Evolutionary conservation across 2,888 invertebrate species (phyloP).

Genomic region (Chironomus tentans): DNA sequence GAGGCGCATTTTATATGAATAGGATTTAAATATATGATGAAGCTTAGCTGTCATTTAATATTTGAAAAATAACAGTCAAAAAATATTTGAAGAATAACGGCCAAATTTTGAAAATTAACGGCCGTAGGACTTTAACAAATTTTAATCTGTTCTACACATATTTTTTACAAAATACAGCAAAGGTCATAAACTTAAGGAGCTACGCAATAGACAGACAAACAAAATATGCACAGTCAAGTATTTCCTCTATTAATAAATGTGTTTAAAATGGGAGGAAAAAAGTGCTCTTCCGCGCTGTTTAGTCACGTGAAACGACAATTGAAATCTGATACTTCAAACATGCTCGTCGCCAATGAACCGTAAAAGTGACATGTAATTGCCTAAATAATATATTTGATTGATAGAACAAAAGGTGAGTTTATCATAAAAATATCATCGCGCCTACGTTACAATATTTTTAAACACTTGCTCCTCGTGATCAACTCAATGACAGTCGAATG

Average conservation of each 20-base stretch:
- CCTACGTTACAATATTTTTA: not conserved
- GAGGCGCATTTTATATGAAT: too few species aligned
- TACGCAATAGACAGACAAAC: not conserved
- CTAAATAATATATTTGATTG: conserved; percentile 3
- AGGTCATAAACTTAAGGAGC: not conserved
- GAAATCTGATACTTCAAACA: not conserved
- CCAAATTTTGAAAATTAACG: too few species aligned
- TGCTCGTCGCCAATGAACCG: not conserved
- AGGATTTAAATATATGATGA: too few species aligned
- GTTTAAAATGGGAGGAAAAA: not conserved
- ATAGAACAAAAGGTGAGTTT: not conserved
- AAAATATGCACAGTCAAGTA: too few species aligned
- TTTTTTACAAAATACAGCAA: too few species aligned
- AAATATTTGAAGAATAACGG: too few species aligned
- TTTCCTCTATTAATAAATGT: too few species aligned
- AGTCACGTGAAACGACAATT: not conserved
- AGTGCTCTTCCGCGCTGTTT: not conserved
- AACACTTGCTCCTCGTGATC: not conserved
- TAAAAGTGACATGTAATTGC: not conserved
- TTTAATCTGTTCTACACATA: too few species aligned
- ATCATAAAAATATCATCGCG: not conserved
- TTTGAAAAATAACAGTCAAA: too few species aligned
- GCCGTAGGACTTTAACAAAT: too few species aligned
- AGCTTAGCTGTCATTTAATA: too few species aligned
- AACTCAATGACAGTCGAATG: too few species aligned